Evolutionary conservation across 2,113 vertebrate genomes (phyloP).

Genomic region (Echinops telfairi): DNA sequence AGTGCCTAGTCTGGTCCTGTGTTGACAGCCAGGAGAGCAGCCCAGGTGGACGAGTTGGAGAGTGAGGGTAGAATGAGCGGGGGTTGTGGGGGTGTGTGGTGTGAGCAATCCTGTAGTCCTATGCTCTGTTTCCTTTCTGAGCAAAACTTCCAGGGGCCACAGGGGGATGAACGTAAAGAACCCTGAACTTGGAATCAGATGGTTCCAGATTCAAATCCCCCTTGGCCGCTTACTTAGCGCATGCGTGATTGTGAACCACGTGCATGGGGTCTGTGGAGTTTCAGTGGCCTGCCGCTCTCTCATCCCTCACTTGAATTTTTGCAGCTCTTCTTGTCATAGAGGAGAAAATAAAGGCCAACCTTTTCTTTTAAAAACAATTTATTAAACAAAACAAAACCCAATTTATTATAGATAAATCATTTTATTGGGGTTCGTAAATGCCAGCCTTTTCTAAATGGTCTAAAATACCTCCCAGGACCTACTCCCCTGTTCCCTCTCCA

Average conservation of each 20-base stretch:
- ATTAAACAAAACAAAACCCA: too few species aligned
- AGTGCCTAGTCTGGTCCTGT: background rate
- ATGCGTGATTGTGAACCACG: background rate
- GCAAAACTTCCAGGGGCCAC: background rate
- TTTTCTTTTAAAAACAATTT: background rate
- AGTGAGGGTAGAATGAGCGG: background rate
- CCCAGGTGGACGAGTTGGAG: background rate
- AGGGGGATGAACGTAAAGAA: background rate
- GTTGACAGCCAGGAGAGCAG: background rate
- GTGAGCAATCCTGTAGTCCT: too few species aligned
- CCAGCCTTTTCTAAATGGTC: too few species aligned
- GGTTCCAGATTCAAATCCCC: background rate
- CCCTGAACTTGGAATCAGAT: background rate
- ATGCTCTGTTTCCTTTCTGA: too few species aligned
- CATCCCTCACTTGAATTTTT: too few species aligned
- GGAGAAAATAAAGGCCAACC: background rate
- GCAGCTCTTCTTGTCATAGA: background rate
- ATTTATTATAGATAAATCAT: too few species aligned
- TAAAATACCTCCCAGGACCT: background rate
- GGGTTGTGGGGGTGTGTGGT: too few species aligned
- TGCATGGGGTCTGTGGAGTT: background rate
- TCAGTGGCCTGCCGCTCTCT: background rate
- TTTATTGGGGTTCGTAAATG: too few species aligned
- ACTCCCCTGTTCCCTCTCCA: background rate
- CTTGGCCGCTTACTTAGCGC: background rate